Evolutionary conservation across 2,113 vertebrate genomes (phyloP).

Genomic region (Poeciliopsis occidentalis): DNA sequence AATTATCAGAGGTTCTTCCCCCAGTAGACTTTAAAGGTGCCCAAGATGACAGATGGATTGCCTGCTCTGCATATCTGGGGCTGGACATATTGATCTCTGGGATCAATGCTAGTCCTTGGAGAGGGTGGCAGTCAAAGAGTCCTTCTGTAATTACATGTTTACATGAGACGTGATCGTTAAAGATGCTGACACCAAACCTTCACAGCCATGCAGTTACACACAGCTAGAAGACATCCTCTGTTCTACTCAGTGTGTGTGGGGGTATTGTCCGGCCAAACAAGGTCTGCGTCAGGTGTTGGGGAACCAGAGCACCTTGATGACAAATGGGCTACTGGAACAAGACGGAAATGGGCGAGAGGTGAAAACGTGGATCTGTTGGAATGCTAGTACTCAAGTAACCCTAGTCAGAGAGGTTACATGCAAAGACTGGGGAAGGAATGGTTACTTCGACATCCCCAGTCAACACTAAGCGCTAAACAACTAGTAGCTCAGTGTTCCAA

Average conservation of each 20-base stretch:
- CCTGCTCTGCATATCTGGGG: constrained; percentile 74
- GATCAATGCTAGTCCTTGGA: constrained; percentile 73
- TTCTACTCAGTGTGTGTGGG: neutral
- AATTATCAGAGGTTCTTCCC: constrained; percentile 71
- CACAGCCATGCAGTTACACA: constrained; percentile 36
- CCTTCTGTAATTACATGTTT: constrained; percentile 83
- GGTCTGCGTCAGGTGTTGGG: too few relatives aligned
- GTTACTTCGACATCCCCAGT: too few relatives aligned
- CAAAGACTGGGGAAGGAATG: too few relatives aligned
- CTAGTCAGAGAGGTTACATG: too few relatives aligned
- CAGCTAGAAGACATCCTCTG: constrained; percentile 20
- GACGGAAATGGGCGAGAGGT: too few relatives aligned
- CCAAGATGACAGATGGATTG: constrained; percentile 76
- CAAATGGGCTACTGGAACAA: too few relatives aligned
- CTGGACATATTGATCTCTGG: constrained; percentile 77
- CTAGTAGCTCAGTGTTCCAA: too few relatives aligned
- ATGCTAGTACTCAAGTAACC: too few relatives aligned
- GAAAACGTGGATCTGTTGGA: too few relatives aligned
- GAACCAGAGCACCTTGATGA: too few relatives aligned
- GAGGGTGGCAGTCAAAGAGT: constrained; percentile 71
- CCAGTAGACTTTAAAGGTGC: constrained; percentile 69
- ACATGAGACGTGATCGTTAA: constrained; percentile 59
- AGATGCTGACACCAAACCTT: constrained; percentile 66
- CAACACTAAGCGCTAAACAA: too few relatives aligned
- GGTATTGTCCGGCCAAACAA: too few relatives aligned